These are phyloP conservation scores for Archips crataeganus DNA, from an alignment of 2,888 invertebrate genomes.

Conservation along the genomic window DNA sequence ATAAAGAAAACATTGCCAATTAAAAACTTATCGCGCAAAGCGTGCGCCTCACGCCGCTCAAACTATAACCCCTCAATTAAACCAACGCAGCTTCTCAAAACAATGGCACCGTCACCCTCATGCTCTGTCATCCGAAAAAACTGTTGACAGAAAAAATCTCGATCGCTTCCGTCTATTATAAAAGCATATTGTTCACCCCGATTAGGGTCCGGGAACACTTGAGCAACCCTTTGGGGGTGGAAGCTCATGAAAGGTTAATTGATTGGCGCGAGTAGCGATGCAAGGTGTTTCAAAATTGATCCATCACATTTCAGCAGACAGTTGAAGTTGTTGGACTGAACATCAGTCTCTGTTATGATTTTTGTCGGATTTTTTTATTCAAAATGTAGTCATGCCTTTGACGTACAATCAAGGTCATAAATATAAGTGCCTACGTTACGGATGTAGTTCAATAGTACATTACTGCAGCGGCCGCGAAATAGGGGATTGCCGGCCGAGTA, in stretches of 20 bases:
- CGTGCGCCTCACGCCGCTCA: background rate
- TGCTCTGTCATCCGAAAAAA: conserved; percentile 50
- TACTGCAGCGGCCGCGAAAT: too few species aligned
- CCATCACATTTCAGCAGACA: too few species aligned
- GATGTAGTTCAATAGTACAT: too few species aligned
- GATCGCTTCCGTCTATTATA: conserved; percentile 54
- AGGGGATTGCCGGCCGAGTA: too few species aligned
- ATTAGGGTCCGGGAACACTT: conserved; percentile 1
- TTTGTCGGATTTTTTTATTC: too few species aligned
- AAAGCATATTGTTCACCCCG: conserved; percentile 15
- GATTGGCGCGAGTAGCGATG: conserved; percentile 1
- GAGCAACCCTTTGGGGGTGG: background rate
- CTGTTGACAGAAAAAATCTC: conserved; percentile 49
- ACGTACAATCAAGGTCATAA: too few species aligned
- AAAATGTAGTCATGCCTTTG: too few species aligned
- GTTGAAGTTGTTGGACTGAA: too few species aligned
- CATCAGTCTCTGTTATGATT: too few species aligned
- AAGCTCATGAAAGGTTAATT: conserved; percentile 5
- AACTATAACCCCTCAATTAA: conserved; percentile 1
- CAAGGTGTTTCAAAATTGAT: too few species aligned
- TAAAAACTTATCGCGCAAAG: background rate
- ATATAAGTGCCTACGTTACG: too few species aligned
- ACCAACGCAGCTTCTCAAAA: background rate
- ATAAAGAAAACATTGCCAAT: background rate
- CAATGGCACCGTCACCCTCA: conserved; percentile 22